Base-by-base conservation (phyloP, 2,797 vertebrate species). In the Rhinella marina region DNA sequence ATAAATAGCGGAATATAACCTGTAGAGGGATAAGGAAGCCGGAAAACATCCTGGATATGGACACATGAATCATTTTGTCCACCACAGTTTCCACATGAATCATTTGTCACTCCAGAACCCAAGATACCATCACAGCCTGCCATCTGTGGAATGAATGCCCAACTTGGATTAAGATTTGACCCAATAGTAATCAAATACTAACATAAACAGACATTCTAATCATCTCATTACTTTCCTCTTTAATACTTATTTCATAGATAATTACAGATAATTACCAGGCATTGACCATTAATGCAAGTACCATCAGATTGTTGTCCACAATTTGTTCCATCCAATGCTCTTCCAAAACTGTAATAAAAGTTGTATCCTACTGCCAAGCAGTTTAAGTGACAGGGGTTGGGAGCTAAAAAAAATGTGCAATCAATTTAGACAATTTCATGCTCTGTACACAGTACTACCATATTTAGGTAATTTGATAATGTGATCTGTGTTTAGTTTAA, bases 261-360 rank as follows among this genome's bases (percentile, higher is more conserved):
- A 59, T 93, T 91, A 96, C 95, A 87, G 7, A 73, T 72, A 52
- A 59, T 93, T 91, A 96, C 95, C 59, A 95, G 85, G 86, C 95
- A 96, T 84, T 87, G 93, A 29, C 95, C 95, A 0, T 91, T 90
- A 8, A 96, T 90, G 23, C 95, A 96, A 90, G 95, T 92, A 2
- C 91, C 92, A 0, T 80, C 91, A 23, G 92, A 88, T n/a, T 91
- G 90, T 0, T 90, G 92, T 57, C 92, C 1, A 86, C 95, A 96
- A 66, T 89, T 92, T 1, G 95, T 96, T 1, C 95, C 95, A 0
- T 96, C 95, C 90, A 96, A 91, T 23, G 94, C 95, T 2, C 94
- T 92, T 0, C 95, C 95, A 7, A 96, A 96, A 90, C 90, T 94
- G 90, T 96, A 95, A 92, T 96, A 96, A 91, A 96, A 96, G 89